Evolutionary conservation across 2,797 vertebrate genomes (phyloP).

Genomic region (Thalassophryne amazonica): DNA sequence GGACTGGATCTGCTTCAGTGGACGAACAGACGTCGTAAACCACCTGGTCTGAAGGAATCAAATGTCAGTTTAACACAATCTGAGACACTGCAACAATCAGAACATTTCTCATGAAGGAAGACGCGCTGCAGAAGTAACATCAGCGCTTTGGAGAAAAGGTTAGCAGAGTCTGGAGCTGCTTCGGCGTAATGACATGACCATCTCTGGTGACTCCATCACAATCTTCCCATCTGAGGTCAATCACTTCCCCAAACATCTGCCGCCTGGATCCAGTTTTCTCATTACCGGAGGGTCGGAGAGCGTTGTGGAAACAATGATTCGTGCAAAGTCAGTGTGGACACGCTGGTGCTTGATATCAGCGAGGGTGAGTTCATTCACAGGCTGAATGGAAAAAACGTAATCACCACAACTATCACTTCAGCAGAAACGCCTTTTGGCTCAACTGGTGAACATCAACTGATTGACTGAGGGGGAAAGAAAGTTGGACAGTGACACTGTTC

Average conservation of each 20-base stretch:
- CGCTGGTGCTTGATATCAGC: constrained; percentile 17
- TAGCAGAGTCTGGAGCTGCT: constrained; percentile 30
- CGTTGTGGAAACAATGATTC: constrained; percentile 57
- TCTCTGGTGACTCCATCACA: constrained; percentile 48
- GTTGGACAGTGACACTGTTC: neutral
- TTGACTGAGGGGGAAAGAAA: neutral
- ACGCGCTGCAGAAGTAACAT: constrained; percentile 41
- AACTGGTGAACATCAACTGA: neutral
- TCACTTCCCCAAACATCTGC: constrained; percentile 63
- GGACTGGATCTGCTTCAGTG: constrained; percentile 27
- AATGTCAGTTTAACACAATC: constrained; percentile 9
- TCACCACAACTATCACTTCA: too few relatives aligned
- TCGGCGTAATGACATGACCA: constrained; percentile 49
- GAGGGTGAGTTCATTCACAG: constrained; percentile 19
- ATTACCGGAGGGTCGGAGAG: constrained; percentile 43
- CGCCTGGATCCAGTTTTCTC: constrained; percentile 56
- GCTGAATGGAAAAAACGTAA: neutral
- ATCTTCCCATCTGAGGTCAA: constrained; percentile 63
- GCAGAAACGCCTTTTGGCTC: neutral
- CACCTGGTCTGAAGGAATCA: constrained; percentile 8
- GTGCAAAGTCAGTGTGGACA: constrained; percentile 9
- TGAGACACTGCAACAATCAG: neutral
- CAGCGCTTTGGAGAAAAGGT: constrained; percentile 33
- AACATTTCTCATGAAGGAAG: constrained; percentile 12
- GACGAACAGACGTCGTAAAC: constrained; percentile 24